Base-by-base conservation (phyloP, 2,888 invertebrate genomes). In the Phortica okadai region DNA sequence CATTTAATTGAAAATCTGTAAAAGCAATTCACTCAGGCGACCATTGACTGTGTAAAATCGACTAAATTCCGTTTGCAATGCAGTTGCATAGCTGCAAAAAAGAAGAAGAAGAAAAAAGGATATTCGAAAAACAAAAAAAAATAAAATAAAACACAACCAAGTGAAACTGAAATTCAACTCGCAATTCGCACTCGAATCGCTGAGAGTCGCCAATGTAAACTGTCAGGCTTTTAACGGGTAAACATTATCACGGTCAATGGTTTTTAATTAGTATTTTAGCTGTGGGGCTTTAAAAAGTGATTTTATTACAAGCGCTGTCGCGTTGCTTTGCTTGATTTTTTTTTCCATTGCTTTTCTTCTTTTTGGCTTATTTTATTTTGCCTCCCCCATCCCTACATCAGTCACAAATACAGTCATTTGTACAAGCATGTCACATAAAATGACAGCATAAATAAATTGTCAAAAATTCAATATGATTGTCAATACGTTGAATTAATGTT, bases 251-350 rank as follows among this genome's bases (percentile, higher is more conserved):
- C 82, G 84, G 84, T 84, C 83, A 84, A 82, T 76, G 83, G 78
- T 72, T 84, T 84, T 83, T 83, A 84, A 84, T 84, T 84, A 83
- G 83, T 70, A 78, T 79, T 80, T 83, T 84, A 74, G 81, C 81
- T 82, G 80, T 76, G 75, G 83, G 82, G 81, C 75, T 77, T 78
- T 75, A 75, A 84, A 79, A 84, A 84, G 83, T 81, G 84, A 83
- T 83, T 84, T 80, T 76, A 75, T 69, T 76, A 67, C 74, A 14
- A 77, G 62, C 69, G 59, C 44, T 21, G 11, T 44, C 14, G 59
- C 33, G 33, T 33, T 2, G 3, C 33, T 59, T 44, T 45, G 58
- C 56, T 76, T 77, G 62, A 6, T 44, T 67, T 69, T 69, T 45
- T 50, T 69, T 10, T 45, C 8, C 25, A 21, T 25, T 62, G 62